Evolutionary conservation across 2,113 vertebrate species (phyloP), one percentile per base, ranked within the genome.

Genomic region (Xiphophorus hellerii): DNA sequence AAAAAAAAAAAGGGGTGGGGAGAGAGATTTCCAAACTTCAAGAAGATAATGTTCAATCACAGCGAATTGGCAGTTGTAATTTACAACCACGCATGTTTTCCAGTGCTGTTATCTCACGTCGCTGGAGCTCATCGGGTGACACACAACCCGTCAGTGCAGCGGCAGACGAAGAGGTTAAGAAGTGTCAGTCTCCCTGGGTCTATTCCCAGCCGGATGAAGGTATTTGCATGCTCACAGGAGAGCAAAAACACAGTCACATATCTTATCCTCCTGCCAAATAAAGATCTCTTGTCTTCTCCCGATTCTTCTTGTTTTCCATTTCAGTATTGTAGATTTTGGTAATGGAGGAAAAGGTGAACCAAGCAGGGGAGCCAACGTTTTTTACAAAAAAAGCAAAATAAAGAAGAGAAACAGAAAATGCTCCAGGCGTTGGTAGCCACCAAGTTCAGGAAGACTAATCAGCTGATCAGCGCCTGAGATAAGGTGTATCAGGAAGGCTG

Each of bases 151-250:
- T 80, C 70, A 69, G 28, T 1, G 27, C 65, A 70, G 66, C 35
- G 22, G 17, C 33, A 35, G 80, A 73, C n/a, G 62, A 37, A 63
- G 54, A 73, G 77, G 83, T 82, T 30, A 54, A 64, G 73, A 80
- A 73, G 74, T 76, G 74, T 71, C 69, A 35, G 69, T n/a, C 42
- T 76, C 76, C 33, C 33, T 22, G 54, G 51, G 62, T 83, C 83
- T 85, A 77, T 89, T 85, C 85, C 78, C 61, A 71, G 84, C 78
- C 60, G 76, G 80, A 71, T 78, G 73, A 64, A 71, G 74, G 77
- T 73, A 70, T 71, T 78, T 27, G 54, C 69, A 72, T 37, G 69
- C 62, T 79, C 71, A 74, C 71, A 65, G 25, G 28, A 71, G 30
- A 25, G 75, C 29, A 76, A 63, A 77, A 68, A 69, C 44, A 72